Base-by-base conservation (phyloP, 53 echinoderm and acorn worm species). In the Holothuria scabra region DNA sequence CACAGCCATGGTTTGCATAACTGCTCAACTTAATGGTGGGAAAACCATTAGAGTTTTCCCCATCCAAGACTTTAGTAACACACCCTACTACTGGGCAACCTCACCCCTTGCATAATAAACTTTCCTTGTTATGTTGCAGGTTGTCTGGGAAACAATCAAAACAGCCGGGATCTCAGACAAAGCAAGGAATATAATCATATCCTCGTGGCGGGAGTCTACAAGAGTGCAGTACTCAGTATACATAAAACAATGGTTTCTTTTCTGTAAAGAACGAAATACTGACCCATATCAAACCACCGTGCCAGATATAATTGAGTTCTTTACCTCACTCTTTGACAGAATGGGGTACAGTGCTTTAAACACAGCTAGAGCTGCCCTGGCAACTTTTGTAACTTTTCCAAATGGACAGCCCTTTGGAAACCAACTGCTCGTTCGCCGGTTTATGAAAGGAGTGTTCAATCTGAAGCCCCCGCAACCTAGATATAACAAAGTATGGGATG, bases 401-500 rank as follows among this genome's bases (percentile, higher is more conserved):
- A 57, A 57, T 57, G 62, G 28, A 46, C n/a, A 32, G 12, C 79
- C 76, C 38, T 67, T 90, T 22, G 86, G 87, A 24, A 34, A 28
- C 9, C 91, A 91, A 55, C 85, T 88, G 2, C 44, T 91, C 12
- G 34, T 91, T 22, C 20, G 21, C 19, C 49, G 83, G 37, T 91
- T 88, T 49, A 44, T 88, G 74, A 91, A 82, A 88, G 91, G 91
- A 25, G 85, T 84, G 18, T 91, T 48, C 56, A 70, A 68, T 29
- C 37, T 41, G 1, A 34, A 68, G 65, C 85, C 85, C 1, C 88
- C 91, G 0, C 34, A 18, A 5, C 65, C 85, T 55, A 48, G 88
- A 31, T 88, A 91, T 55, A 35, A 14, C 25, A 18, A 14, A 32
- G 71, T 80, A 8, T 91, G 91, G 88, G 85, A 91, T 60, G 87